phyloP scores from a whole-genome alignment of 1,140 invertebrate species.

The Lineus longissimus region DNA sequence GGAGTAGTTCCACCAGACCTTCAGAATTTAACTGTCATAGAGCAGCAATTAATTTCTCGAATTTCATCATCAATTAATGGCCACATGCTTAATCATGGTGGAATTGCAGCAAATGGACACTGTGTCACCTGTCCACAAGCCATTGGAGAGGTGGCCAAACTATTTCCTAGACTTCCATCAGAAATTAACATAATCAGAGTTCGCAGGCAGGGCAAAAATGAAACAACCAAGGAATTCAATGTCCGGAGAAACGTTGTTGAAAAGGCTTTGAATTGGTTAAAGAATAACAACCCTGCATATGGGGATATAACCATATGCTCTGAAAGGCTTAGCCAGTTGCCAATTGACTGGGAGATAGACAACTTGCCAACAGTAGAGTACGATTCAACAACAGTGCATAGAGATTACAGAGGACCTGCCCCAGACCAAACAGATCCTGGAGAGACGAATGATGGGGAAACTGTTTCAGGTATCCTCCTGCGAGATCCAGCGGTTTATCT shows the following conservation, averaged over 20 bases:
- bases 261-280: not conserved
- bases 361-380: not conserved
- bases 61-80: not conserved
- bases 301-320: constrained; percentile 7
- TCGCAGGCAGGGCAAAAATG: not conserved
- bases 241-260: not conserved
- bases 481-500: not conserved
- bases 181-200: constrained; percentile 3
- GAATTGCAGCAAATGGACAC: not conserved
- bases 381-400: not conserved
- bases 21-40: not conserved
- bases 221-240: constrained; percentile 2
- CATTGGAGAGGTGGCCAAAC: not conserved
- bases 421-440: constrained; percentile 3
- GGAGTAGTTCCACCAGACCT: not conserved
- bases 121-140: constrained; percentile 3
- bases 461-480: not conserved
- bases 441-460: not conserved
- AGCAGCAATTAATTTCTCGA: constrained; percentile 3
- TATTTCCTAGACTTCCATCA: not conserved
- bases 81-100: not conserved
- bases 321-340: not conserved
- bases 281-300: not conserved
- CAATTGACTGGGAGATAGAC: not conserved
- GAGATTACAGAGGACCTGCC: not conserved